These are phyloP conservation scores for Eupithecia insigniata DNA, from an alignment of 2,888 invertebrate species.

Conservation along the genomic window DNA sequence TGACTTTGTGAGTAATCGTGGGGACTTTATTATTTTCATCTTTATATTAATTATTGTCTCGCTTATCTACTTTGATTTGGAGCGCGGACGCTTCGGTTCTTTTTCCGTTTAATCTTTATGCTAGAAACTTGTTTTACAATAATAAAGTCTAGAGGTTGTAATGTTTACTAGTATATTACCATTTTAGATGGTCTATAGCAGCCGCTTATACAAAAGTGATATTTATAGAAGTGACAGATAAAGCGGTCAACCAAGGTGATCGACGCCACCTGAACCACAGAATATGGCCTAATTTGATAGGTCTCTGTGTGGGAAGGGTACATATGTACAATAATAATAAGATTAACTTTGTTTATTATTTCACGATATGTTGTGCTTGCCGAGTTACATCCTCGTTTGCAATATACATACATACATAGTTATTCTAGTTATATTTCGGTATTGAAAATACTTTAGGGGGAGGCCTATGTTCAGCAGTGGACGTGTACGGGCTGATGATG, in stretches of 20 bases:
- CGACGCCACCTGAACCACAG: constrained; percentile 3
- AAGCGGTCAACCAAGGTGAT: constrained; percentile 24
- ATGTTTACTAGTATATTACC: neutral
- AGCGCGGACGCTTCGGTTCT: neutral
- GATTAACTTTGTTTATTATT: neutral
- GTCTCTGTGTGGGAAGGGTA: no score
- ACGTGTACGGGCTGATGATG: no score
- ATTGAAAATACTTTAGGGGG: neutral
- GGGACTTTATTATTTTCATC: neutral
- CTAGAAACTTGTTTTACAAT: constrained; percentile 3
- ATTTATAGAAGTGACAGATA: constrained; percentile 30
- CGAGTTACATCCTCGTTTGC: neutral
- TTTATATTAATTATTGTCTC: neutral
- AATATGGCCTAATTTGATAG: neutral
- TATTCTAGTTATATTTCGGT: neutral
- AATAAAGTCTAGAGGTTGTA: neutral
- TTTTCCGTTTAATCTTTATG: neutral
- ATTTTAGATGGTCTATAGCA: constrained; percentile 4
- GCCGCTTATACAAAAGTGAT: neutral
- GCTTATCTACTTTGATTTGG: neutral
- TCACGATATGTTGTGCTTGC: neutral
- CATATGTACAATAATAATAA: neutral
- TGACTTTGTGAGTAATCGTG: neutral
- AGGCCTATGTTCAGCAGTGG: no score
- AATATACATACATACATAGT: neutral